Evolutionary conservation across 2,888 invertebrate species (phyloP).

Genomic region (Eurois occulta): DNA sequence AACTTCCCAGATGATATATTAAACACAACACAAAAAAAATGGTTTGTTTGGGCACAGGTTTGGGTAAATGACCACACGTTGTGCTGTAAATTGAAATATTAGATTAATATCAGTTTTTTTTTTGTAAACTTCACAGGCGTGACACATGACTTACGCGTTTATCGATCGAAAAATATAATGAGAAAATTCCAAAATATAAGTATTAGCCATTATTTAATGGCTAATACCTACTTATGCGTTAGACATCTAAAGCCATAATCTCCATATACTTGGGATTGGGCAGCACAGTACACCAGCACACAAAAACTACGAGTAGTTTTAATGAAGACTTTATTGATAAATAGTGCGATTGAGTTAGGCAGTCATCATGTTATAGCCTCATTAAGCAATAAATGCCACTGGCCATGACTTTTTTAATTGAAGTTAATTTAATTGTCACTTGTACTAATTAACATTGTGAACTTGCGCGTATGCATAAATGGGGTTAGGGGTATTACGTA

Average conservation of each 20-base stretch:
- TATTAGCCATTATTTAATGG: too few relatives aligned
- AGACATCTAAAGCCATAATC: slow-evolving; percentile 8
- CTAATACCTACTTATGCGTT: too few relatives aligned
- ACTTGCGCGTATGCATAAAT: slow-evolving; percentile 70
- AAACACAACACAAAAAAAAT: too few relatives aligned
- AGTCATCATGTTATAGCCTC: slow-evolving; percentile 62
- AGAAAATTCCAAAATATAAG: neutral
- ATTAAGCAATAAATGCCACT: slow-evolving; percentile 64
- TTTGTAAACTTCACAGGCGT: neutral
- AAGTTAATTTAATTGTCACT: slow-evolving; percentile 88
- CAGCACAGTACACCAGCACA: neutral
- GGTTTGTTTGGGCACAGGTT: too few relatives aligned
- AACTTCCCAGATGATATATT: neutral
- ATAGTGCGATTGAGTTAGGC: slow-evolving; percentile 32
- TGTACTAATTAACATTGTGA: slow-evolving; percentile 75
- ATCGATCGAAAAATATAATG: neutral
- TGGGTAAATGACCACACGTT: neutral
- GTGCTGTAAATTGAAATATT: neutral
- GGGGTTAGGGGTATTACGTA: slow-evolving; percentile 47
- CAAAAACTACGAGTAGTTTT: slow-evolving; percentile 6
- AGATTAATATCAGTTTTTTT: neutral
- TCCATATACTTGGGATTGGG: neutral
- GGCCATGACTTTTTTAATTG: slow-evolving; percentile 82
- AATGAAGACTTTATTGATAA: slow-evolving; percentile 8
- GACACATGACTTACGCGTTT: neutral